These are phyloP conservation scores for Notarius quadriscutis DNA, from an alignment of 2,113 vertebrate genomes.

Conservation along the genomic window DNA sequence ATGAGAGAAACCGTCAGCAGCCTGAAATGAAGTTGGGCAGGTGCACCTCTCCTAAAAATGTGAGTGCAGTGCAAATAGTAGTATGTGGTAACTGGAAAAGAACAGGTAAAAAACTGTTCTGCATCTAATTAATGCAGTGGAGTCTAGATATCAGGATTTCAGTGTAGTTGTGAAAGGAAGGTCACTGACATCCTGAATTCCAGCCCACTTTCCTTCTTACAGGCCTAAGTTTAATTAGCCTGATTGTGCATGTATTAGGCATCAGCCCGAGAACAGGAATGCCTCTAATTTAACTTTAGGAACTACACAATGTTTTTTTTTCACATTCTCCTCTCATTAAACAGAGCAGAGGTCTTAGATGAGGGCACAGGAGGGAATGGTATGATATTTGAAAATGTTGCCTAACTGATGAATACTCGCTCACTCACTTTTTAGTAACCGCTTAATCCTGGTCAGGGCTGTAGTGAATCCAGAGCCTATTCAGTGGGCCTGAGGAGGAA, in stretches of 20 bases:
- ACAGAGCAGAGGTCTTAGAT: conserved; percentile 29
- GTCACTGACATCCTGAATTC: conserved; percentile 5
- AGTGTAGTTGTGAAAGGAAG: conserved; percentile 17
- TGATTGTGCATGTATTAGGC: neutral
- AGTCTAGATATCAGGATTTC: conserved; percentile 51
- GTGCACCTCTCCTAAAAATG: conserved; percentile 68
- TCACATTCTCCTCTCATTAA: conserved; percentile 59
- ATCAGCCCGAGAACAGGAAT: neutral
- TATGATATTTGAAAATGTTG: conserved; percentile 36
- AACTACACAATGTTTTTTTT: conserved; percentile 53
- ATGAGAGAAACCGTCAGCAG: conserved; percentile 78
- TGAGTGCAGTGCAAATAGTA: conserved; percentile 24
- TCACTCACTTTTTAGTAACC: neutral
- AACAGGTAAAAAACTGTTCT: conserved; percentile 10
- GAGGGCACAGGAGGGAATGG: conserved; percentile 45
- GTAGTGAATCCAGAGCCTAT: neutral
- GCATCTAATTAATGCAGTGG: neutral
- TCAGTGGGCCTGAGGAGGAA: neutral
- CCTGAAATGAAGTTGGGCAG: conserved; percentile 79
- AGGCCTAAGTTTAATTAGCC: conserved; percentile 41
- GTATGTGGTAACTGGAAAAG: conserved; percentile 7
- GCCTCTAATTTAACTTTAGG: conserved; percentile 40
- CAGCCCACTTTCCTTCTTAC: neutral
- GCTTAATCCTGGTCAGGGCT: neutral
- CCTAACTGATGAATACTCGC: neutral